Conservation (phyloP, 1,140 invertebrate species). For the Pissodes strobi region DNA sequence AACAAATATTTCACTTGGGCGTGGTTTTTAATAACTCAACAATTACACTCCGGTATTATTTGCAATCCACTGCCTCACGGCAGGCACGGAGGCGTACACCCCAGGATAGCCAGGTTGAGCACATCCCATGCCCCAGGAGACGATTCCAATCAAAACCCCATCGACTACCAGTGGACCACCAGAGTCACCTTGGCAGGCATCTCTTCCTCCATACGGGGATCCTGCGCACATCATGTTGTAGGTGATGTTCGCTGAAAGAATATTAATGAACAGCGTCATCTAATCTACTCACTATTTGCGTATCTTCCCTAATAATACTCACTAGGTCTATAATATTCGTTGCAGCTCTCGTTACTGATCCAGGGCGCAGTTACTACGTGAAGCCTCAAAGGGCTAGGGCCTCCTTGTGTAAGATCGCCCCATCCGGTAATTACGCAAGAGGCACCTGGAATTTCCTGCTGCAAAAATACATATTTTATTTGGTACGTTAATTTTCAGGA, state of each 20-base stretch:
- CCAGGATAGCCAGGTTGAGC: conserved; percentile 68
- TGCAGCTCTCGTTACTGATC: conserved; percentile 13
- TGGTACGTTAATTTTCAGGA: too few relatives aligned
- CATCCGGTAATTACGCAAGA: conserved; percentile 36
- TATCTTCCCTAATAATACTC: not conserved
- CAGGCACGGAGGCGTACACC: conserved; percentile 69
- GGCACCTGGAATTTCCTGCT: conserved; percentile 2
- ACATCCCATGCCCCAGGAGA: conserved; percentile 76
- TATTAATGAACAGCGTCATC: too few relatives aligned
- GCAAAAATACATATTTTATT: too few relatives aligned
- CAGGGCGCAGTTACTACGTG: conserved; percentile 14
- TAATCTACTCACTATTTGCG: too few relatives aligned
- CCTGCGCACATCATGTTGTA: conserved; percentile 54
- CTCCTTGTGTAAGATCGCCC: conserved; percentile 39
- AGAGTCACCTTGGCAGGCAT: conserved; percentile 69
- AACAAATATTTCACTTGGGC: too few relatives aligned
- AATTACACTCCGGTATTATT: conserved; percentile 2
- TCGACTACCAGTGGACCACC: conserved; percentile 64
- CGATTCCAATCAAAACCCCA: conserved; percentile 58
- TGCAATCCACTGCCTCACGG: conserved; percentile 11
- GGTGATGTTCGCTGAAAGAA: conserved; percentile 47
- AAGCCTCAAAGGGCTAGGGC: not conserved
- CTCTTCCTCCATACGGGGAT: conserved; percentile 55
- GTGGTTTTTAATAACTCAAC: too few relatives aligned
- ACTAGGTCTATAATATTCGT: conserved; percentile 5